Conservation (phyloP, 2,888 invertebrate species). For the Hedya salicella region DNA sequence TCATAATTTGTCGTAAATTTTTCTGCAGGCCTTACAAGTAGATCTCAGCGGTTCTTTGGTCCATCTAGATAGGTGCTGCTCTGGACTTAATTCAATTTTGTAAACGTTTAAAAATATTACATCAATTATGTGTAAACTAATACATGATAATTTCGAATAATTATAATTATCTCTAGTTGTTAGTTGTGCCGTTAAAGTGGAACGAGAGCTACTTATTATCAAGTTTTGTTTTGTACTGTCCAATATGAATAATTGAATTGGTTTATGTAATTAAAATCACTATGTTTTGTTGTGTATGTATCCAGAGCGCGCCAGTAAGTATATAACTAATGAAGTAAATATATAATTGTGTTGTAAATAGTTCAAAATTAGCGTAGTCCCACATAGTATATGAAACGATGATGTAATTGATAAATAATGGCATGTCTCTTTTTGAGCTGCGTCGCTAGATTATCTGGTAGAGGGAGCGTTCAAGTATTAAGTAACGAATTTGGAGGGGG, state of each 20-base stretch:
- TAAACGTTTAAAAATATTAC: neutral
- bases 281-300: neutral
- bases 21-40: neutral
- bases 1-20: no score
- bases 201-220: neutral
- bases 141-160: constrained; percentile 12
- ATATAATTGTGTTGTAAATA: constrained; percentile 40
- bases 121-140: constrained; percentile 11
- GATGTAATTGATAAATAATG: constrained; percentile 21
- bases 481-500: no score
- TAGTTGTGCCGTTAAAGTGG: neutral
- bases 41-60: neutral
- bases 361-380: constrained; percentile 31
- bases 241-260: constrained; percentile 9
- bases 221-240: constrained; percentile 28
- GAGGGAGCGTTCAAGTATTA: no score
- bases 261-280: constrained; percentile 6
- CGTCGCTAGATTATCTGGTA: neutral
- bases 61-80: neutral
- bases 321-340: constrained; percentile 27
- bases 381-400: constrained; percentile 33
- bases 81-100: neutral
- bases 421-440: neutral
- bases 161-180: constrained; percentile 7
- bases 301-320: constrained; percentile 15